These are phyloP conservation scores for Thunnus albacares DNA, from an alignment of 2,797 vertebrate species.

Conservation along the genomic window DNA sequence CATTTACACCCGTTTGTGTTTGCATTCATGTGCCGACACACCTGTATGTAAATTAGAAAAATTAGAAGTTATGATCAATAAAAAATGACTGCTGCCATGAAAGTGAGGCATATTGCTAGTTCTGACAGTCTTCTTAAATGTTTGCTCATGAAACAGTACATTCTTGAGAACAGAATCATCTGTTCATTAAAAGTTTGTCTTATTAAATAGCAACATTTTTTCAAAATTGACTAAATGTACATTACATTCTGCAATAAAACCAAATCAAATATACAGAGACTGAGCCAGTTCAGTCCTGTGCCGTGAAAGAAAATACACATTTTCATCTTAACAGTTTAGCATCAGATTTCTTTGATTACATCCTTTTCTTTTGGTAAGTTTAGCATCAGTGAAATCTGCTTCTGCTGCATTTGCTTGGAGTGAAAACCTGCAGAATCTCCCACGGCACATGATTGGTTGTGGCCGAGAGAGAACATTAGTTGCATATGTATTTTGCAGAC, in stretches of 20 bases:
- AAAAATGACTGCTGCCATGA: neutral
- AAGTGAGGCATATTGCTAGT: neutral
- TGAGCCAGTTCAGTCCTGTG: neutral
- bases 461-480: slow-evolving; percentile 39
- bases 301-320: neutral
- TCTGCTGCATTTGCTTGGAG: neutral
- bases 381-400: slow-evolving; percentile 5
- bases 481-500: slow-evolving; percentile 51
- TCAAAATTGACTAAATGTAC: neutral
- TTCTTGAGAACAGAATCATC: neutral
- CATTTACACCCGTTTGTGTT: neutral
- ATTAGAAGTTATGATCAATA: neutral
- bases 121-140: neutral
- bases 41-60: neutral
- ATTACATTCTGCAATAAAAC: neutral
- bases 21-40: neutral
- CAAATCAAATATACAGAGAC: neutral
- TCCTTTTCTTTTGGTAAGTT: neutral
- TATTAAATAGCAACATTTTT: neutral
- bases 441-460: slow-evolving; percentile 17
- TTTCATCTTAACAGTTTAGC: neutral
- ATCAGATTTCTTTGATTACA: slow-evolving; percentile 5
- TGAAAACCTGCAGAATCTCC: slow-evolving; percentile 14
- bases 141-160: neutral
- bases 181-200: neutral